These are phyloP conservation scores for Umimayanthus kanabou DNA, from an alignment of 92 coral and sea anemone species.

Conservation along the genomic window DNA sequence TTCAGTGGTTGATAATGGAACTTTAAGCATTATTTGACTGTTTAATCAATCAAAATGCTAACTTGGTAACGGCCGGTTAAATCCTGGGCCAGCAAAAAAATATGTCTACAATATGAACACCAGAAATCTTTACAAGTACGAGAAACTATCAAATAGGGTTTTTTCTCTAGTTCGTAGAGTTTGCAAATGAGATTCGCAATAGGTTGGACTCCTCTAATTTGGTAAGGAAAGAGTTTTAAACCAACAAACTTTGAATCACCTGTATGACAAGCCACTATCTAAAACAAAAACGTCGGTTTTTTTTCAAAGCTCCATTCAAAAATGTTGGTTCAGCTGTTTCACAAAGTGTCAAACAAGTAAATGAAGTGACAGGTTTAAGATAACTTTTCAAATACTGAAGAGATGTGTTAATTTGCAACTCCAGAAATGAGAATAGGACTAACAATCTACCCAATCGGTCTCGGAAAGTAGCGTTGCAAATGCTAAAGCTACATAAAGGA, in stretches of 20 bases:
- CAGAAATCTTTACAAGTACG: too few species aligned
- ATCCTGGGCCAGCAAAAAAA: too few species aligned
- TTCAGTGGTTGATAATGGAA: background rate
- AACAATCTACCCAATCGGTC: too few species aligned
- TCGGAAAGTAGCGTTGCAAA: background rate
- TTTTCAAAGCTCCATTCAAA: constrained; percentile 3
- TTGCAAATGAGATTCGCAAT: background rate
- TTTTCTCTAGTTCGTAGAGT: background rate
- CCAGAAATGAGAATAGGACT: background rate
- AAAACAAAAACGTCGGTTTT: background rate
- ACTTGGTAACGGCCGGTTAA: background rate
- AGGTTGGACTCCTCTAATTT: background rate
- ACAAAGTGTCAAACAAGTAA: background rate
- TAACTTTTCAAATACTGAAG: background rate
- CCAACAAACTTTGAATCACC: background rate
- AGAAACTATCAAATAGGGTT: too few species aligned
- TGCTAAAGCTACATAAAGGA: background rate
- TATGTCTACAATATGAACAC: too few species aligned
- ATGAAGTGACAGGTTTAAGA: background rate
- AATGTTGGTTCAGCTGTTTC: constrained; percentile 6
- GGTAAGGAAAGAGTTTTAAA: background rate
- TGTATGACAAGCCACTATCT: background rate
- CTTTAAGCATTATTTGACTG: background rate
- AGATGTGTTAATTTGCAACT: background rate
- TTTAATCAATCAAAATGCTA: background rate